phyloP scores from a whole-genome alignment of 2,888 invertebrate species.

The Liodrosophila aerea region DNA sequence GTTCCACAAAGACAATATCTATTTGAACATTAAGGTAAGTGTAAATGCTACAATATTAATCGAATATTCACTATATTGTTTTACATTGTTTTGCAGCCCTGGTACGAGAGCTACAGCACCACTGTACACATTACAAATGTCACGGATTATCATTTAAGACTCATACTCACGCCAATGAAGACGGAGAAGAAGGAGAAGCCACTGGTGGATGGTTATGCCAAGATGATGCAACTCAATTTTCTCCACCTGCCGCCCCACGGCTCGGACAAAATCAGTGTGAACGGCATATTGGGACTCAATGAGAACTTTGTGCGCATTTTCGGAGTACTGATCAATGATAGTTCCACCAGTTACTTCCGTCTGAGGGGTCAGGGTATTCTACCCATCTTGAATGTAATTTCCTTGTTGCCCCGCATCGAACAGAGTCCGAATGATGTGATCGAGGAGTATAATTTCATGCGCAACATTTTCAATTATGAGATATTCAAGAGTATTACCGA shows the following conservation, averaged over 20 bases:
- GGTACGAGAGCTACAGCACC: conserved; percentile 70
- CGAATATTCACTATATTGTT: background rate
- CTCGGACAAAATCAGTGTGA: conserved; percentile 43
- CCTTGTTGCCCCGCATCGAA: conserved; percentile 35
- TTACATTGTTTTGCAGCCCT: conserved; percentile 58
- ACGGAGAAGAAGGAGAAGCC: conserved; percentile 14
- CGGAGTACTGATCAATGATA: conserved; percentile 67
- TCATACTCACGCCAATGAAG: conserved; percentile 30
- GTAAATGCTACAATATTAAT: too few species aligned
- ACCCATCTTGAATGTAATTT: conserved; percentile 68
- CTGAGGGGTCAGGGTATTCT: conserved; percentile 75
- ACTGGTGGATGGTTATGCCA: conserved; percentile 61
- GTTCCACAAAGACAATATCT: conserved; percentile 65
- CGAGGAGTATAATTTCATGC: conserved; percentile 65
- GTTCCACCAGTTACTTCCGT: conserved; percentile 52
- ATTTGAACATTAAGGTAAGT: conserved; percentile 71
- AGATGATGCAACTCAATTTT: conserved; percentile 40
- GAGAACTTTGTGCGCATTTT: conserved; percentile 67
- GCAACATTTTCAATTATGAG: conserved; percentile 70
- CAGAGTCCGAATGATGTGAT: conserved; percentile 52
- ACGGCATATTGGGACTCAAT: conserved; percentile 71
- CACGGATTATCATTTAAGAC: conserved; percentile 61
- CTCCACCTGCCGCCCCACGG: conserved; percentile 45
- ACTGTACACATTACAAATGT: conserved; percentile 61
- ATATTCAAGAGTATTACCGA: conserved; percentile 71